Conservation (phyloP, 2,113 vertebrate species). For the Phyllostomus hastatus region DNA sequence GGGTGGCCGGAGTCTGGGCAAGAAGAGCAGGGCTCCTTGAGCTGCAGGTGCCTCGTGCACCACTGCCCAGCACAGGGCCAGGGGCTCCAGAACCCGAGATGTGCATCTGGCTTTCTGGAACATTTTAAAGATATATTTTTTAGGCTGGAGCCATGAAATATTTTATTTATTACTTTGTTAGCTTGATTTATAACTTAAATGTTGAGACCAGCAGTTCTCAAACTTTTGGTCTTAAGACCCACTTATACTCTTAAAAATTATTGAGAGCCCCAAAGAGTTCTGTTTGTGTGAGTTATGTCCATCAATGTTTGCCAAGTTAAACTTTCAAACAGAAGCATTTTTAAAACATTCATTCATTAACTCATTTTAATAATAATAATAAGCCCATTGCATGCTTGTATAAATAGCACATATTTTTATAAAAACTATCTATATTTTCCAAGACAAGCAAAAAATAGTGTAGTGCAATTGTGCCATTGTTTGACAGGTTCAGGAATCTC, state of each 20-base stretch:
- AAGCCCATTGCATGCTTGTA: neutral
- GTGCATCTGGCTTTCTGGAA: neutral
- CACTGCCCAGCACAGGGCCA: neutral
- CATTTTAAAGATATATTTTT: neutral
- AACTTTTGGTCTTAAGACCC: neutral
- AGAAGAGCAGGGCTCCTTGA: fast-evolving
- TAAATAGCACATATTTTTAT: conserved; percentile 40
- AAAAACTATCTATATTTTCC: conserved; percentile 12
- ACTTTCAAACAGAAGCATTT: conserved; percentile 18
- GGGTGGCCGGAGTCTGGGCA: fast-evolving
- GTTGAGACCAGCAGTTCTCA: neutral
- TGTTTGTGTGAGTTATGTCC: neutral
- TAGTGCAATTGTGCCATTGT: neutral
- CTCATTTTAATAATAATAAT: conserved; percentile 27
- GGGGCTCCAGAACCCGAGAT: neutral
- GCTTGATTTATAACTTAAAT: neutral
- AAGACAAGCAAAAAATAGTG: neutral
- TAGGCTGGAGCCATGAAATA: neutral
- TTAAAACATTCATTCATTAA: conserved; percentile 24
- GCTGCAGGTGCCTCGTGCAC: neutral
- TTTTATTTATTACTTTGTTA: neutral
- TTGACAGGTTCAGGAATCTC: conserved; percentile 12
- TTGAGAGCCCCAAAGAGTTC: neutral
- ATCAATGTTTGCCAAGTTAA: neutral
- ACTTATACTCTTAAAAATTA: neutral